phyloP scores from a whole-genome alignment of 2,888 invertebrate species.

The Thymelicus acteon region DNA sequence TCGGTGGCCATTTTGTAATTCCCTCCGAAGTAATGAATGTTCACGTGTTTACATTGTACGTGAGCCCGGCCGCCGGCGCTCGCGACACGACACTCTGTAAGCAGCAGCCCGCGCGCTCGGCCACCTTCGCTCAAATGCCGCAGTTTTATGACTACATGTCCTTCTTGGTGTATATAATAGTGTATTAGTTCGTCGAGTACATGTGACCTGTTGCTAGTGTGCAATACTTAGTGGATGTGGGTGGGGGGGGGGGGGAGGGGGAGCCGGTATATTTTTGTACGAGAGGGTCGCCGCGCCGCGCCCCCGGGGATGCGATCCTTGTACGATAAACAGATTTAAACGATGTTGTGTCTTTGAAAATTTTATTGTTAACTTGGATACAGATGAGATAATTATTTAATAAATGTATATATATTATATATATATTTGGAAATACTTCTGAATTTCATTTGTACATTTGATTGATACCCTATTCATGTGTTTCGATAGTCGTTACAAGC shows the following conservation, averaged over 20 bases:
- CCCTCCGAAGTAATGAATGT: slow-evolving; percentile 15
- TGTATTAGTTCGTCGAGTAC: slow-evolving; percentile 13
- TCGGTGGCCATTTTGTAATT: slow-evolving; percentile 5
- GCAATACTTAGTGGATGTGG: slow-evolving; percentile 17
- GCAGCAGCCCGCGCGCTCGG: background rate
- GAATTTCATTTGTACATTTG: slow-evolving; percentile 51
- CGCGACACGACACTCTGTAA: background rate
- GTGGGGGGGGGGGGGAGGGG: slow-evolving; percentile 17
- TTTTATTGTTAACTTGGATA: slow-evolving; percentile 85
- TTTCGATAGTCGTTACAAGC: too few species aligned
- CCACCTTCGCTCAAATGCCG: slow-evolving; percentile 28
- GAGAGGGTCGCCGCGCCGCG: slow-evolving; percentile 44
- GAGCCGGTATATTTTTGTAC: slow-evolving; percentile 62
- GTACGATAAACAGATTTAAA: slow-evolving; percentile 77
- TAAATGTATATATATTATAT: slow-evolving; percentile 80
- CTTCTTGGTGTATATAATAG: slow-evolving; percentile 7
- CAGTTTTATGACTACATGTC: slow-evolving; percentile 7
- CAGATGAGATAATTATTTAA: slow-evolving; percentile 84
- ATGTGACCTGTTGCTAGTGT: slow-evolving; percentile 16
- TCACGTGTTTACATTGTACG: background rate
- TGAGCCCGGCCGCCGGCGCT: background rate
- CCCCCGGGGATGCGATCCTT: slow-evolving; percentile 66
- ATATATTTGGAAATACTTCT: slow-evolving; percentile 82
- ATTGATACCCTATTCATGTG: background rate
- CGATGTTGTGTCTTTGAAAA: slow-evolving; percentile 85